A percentile compares a stretch with the other conserved stretches of the same genome.
Conservation (phyloP, 2,888 invertebrate genomes). For the Tetanocera ferruginea region DNA sequence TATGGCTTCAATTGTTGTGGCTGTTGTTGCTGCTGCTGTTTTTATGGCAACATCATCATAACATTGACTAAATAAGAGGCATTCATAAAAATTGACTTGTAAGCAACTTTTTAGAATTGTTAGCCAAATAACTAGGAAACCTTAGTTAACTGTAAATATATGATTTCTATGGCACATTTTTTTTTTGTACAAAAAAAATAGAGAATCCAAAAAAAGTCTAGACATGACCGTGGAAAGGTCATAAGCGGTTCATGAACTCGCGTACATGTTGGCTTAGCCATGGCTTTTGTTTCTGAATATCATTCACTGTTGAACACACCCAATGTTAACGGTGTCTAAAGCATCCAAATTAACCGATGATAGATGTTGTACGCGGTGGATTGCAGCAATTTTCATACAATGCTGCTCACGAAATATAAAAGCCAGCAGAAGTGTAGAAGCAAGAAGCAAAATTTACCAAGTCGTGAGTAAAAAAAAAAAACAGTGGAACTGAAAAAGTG, state of each 20-base stretch:
- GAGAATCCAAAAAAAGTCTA: background rate
- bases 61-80: too few species aligned
- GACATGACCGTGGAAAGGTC: background rate
- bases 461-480: background rate
- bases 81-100: too few species aligned
- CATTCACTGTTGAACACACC: background rate
- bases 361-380: slow-evolving; percentile 46
- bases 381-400: slow-evolving; percentile 50
- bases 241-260: background rate
- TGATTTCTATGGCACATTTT: too few species aligned
- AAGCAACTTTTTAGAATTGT: too few species aligned
- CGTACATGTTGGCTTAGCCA: too few species aligned
- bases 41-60: too few species aligned
- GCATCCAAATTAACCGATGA: slow-evolving; percentile 49
- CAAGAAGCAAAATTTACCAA: background rate
- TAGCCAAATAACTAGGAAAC: too few species aligned
- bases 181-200: too few species aligned
- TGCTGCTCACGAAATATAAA: slow-evolving; percentile 38
- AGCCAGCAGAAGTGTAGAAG: background rate
- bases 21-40: too few species aligned
- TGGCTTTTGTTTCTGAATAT: too few species aligned
- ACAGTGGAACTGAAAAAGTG: background rate
- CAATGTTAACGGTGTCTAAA: slow-evolving; percentile 8
- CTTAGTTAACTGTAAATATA: too few species aligned
- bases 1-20: too few species aligned